Percentiles rank a stretch among this genome's conserved stretches.
These are phyloP conservation scores for Oxygymnocypris stewartii DNA, from an alignment of 2,113 vertebrate genomes.

Conservation along the genomic window DNA sequence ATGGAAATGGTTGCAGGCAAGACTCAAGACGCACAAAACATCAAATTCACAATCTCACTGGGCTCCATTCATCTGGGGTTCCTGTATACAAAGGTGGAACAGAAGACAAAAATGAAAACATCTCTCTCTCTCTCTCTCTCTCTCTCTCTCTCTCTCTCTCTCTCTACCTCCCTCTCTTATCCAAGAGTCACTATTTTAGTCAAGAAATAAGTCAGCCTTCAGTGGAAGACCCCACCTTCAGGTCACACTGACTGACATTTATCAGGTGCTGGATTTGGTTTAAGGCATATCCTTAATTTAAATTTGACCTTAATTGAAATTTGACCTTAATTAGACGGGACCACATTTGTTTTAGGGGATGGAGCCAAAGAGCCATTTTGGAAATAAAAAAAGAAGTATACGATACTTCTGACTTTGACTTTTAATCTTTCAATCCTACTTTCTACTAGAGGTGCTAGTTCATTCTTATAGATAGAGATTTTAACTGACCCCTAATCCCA, in stretches of 20 bases:
- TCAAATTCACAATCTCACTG: not conserved
- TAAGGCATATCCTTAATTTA: not conserved
- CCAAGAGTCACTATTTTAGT: constrained; percentile 53
- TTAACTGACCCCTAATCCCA: not conserved
- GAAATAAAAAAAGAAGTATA: not conserved
- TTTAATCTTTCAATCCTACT: not conserved
- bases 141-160: constrained; percentile 5
- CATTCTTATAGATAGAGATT: not conserved
- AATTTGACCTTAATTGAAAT: not conserved
- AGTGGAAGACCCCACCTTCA: constrained; percentile 62
- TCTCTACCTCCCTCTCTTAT: not conserved
- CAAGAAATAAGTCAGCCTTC: constrained; percentile 63
- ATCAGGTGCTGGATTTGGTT: constrained; percentile 11
- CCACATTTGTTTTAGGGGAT: constrained; percentile 19
- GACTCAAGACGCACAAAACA: constrained; percentile 12
- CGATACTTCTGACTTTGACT: not conserved
- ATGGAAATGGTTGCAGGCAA: constrained; percentile 34
- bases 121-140: not conserved
- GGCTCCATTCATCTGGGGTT: constrained; percentile 15
- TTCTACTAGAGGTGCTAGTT: not conserved
- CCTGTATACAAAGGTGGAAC: constrained; percentile 3
- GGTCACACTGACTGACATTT: constrained; percentile 57
- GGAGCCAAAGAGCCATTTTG: not conserved
- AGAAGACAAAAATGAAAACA: not conserved
- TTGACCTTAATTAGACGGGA: constrained; percentile 15